Evolutionary conservation across 2,888 invertebrate genomes (phyloP), one percentile per base, ranked within the genome.

Genomic region (Clanis bilineata): DNA sequence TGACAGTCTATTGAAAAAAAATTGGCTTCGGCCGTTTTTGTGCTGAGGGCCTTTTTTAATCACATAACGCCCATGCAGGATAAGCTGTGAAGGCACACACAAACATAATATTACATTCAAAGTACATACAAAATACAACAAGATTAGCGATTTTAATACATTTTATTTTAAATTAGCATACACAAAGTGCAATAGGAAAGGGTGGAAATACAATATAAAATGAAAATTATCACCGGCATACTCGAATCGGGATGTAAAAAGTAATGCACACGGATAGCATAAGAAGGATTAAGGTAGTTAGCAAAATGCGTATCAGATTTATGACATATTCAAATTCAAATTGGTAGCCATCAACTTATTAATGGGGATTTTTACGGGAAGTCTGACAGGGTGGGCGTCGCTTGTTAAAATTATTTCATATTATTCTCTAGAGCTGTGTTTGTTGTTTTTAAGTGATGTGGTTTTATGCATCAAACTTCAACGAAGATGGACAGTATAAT

Each of bases 41-140:
- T n/a, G n/a, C n/a, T n/a, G n/a, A n/a, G n/a, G n/a, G n/a, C n/a
- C n/a, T n/a, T n/a, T n/a, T n/a, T n/a, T n/a, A n/a, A n/a, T n/a
- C n/a, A n/a, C n/a, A n/a, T n/a, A n/a, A 51, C 18, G 18, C 15
- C 28, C 51, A 51, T 51, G 51, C 51, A 32, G 32, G 32, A 51
- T 18, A 51, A 32, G 32, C 51, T 51, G 51, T 51, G 32, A 51
- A 51, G 51, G 32, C 32, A 51, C 32, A 51, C 51, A 51, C 51
- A 51, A 51, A 51, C 51, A 51, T 28, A n/a, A n/a, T n/a, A n/a
- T n/a, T n/a, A 51, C 51, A 51, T 32, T 32, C 32, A 32, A 51
- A 28, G 10, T 1, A 51, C 32, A 51, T 47, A 25, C 25, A n/a
- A 47, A 25, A 47, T 25, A 47, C 22, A 45, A 45, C 23, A 45